A percentile compares a stretch with the other conserved stretches of the same genome.
Evolutionary conservation across 2,113 vertebrate species (phyloP).

Genomic region (Peromyscus californicus): DNA sequence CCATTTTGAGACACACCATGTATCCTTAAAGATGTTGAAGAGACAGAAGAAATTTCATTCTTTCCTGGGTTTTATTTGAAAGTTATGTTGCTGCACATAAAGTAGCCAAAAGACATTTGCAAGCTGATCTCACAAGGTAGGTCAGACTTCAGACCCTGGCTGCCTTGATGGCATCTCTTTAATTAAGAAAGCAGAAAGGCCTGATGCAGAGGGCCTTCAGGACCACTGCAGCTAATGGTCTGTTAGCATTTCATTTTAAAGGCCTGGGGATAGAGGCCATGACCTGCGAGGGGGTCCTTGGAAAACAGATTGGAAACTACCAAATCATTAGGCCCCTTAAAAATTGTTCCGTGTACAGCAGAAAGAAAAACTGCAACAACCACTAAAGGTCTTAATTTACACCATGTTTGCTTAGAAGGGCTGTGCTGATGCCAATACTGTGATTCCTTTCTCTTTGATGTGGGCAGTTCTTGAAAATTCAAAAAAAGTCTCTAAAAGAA

Average conservation of each 20-base stretch:
- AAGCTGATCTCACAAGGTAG: constrained; percentile 74
- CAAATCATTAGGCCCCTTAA: constrained; percentile 72
- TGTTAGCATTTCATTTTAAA: constrained; percentile 82
- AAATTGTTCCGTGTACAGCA: constrained; percentile 51
- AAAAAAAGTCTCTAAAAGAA: constrained; percentile 24
- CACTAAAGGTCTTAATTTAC: constrained; percentile 62
- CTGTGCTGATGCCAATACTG: neutral
- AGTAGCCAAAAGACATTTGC: constrained; percentile 65
- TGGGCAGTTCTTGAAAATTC: constrained; percentile 1
- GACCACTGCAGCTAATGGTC: constrained; percentile 76
- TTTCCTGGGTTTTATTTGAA: constrained; percentile 70
- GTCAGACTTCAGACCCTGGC: constrained; percentile 67
- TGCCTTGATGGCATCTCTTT: constrained; percentile 72
- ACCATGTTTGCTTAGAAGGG: neutral
- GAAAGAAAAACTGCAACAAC: neutral
- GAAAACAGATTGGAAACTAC: constrained; percentile 77
- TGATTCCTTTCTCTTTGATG: neutral
- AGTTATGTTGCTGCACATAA: constrained; percentile 62
- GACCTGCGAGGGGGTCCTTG: constrained; percentile 65
- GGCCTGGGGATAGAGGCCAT: constrained; percentile 73
- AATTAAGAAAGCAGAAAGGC: constrained; percentile 76
- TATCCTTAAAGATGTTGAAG: constrained; percentile 4
- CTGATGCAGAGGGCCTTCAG: constrained; percentile 68
- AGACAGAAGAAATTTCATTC: constrained; percentile 44
- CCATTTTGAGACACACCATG: constrained; percentile 45